Conservation (phyloP, 2,888 invertebrate species). For the Aelia acuminata region DNA sequence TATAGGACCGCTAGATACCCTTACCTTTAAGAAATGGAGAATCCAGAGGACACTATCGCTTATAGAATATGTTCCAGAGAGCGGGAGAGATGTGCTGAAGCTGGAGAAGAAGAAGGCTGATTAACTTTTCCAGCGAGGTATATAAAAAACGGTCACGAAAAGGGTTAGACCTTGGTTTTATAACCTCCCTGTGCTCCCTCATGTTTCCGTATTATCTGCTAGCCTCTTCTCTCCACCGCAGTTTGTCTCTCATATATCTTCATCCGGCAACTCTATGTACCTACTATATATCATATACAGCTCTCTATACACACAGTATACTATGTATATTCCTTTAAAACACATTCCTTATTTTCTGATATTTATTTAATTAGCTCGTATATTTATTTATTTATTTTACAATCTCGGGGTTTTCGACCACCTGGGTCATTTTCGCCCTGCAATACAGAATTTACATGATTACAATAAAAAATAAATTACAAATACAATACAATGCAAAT, state of each 20-base stretch:
- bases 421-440: no score
- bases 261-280: not conserved
- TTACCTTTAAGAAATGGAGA: not conserved
- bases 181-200: slow-evolving; percentile 11
- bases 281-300: not conserved
- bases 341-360: no score
- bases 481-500: no score
- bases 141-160: slow-evolving; percentile 45
- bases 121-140: slow-evolving; percentile 42
- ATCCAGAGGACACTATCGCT: not conserved
- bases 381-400: no score
- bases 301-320: no score
- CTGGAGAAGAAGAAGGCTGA: not conserved
- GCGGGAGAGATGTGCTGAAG: not conserved
- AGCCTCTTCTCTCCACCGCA: not conserved
- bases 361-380: no score
- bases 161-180: slow-evolving; percentile 22
- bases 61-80: not conserved
- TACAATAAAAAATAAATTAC: no score
- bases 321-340: no score
- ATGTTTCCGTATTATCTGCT: slow-evolving; percentile 48
- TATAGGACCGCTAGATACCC: not conserved
- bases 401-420: no score
- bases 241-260: not conserved
- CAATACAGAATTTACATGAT: no score